Evolutionary conservation across 2,888 invertebrate genomes (phyloP).

Genomic region (Drosophila colorata): DNA sequence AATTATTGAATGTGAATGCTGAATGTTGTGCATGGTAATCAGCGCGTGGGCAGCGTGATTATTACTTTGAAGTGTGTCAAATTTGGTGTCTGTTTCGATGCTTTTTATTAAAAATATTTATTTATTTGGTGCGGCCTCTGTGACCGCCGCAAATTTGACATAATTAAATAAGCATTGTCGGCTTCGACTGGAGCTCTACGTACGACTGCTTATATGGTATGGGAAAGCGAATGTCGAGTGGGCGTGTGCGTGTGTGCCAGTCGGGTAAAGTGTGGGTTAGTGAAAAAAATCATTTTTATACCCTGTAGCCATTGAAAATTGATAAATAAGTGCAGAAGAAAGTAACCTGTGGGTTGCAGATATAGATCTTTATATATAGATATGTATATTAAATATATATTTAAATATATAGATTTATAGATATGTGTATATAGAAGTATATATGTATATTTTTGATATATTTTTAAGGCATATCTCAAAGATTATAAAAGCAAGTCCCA

Average conservation of each 20-base stretch:
- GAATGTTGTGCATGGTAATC: slow-evolving; percentile 21
- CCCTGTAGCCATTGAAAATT: too few species aligned
- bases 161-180: slow-evolving; percentile 7
- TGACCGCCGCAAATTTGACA: slow-evolving; percentile 18
- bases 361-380: too few species aligned
- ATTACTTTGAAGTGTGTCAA: slow-evolving; percentile 18
- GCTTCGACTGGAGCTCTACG: slow-evolving; percentile 5
- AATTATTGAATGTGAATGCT: neutral
- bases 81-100: slow-evolving; percentile 24
- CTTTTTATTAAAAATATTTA: neutral
- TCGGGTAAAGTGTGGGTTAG: neutral
- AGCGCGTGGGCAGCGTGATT: slow-evolving; percentile 30
- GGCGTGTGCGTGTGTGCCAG: neutral
- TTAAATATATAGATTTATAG: too few species aligned
- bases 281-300: too few species aligned
- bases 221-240: slow-evolving; percentile 10
- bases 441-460: too few species aligned
- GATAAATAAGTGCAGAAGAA: too few species aligned
- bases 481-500: too few species aligned
- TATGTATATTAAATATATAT: too few species aligned
- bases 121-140: slow-evolving; percentile 1
- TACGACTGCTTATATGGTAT: slow-evolving; percentile 4
- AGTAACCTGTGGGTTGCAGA: too few species aligned
- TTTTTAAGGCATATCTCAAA: too few species aligned
- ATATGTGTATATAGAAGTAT: too few species aligned